Base-by-base conservation (phyloP, 2,888 invertebrate species). In the Caenorhabditis drosophilae region DNA sequence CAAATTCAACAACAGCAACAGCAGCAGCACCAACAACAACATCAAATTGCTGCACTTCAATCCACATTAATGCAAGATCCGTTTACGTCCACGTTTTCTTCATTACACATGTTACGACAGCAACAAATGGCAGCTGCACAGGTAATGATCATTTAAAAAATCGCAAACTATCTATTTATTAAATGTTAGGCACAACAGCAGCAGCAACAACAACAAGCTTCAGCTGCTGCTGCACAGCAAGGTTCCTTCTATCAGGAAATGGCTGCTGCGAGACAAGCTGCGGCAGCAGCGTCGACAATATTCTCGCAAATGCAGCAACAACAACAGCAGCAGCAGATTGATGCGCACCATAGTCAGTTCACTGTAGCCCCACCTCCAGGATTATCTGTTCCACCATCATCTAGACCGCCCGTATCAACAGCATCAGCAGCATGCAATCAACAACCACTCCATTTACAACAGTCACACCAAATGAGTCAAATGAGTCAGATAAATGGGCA, bases 351-450 rank as follows among this genome's bases (percentile, higher is more conserved):
- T 57, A 25, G 20, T 27, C 34, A 41, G 49, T 56, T 48, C 44
- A 56, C 42, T 34, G 58, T 59, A 42, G 54, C 64, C 1, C 58
- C 64, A 15, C 59, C 66, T 27, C 56, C 59, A 38, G 59, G 59
- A 16, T 50, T 56, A 4, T 44, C 42, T 35, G 59, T 26, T 11
- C 47, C 59, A 22, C 34, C 45, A 22, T 15, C 38, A n/a, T n/a
- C n/a, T n/a, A n/a, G n/a, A n/a, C n/a, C n/a, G n/a, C n/a, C n/a
- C n/a, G n/a, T n/a, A n/a, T n/a, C n/a, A n/a, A n/a, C n/a, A n/a
- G n/a, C n/a, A n/a, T n/a, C n/a, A n/a, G n/a, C n/a, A n/a, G n/a
- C n/a, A n/a, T n/a, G n/a, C n/a, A n/a, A n/a, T n/a, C n/a, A n/a
- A 41, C 45, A 57, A 44, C 11, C 31, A 31, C 31, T 12, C 31